Conservation (phyloP, 30 jellyfish, hydroid and myxozoan genomes). For the Pseudorhiza aurosa region DNA sequence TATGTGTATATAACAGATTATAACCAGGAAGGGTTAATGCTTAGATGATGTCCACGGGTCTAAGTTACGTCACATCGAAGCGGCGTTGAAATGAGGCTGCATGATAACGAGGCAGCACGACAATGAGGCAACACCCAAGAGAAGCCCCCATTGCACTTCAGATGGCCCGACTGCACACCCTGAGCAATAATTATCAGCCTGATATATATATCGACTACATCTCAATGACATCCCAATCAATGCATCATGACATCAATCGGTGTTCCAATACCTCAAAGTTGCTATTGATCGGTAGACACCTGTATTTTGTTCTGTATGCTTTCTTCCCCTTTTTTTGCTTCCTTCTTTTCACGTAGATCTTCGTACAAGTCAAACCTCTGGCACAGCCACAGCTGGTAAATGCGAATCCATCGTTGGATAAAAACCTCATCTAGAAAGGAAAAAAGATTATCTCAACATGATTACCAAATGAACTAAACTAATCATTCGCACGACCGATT, state of each 20-base stretch:
- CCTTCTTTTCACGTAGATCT: constrained; percentile 6
- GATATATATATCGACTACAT: neutral
- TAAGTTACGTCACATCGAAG: constrained; percentile 3
- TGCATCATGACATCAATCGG: constrained; percentile 8
- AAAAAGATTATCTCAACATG: too few relatives aligned
- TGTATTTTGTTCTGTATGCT: constrained; percentile 55
- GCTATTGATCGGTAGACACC: constrained; percentile 37
- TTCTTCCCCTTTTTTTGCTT: constrained; percentile 37
- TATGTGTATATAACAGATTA: too few relatives aligned
- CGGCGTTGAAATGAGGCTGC: neutral
- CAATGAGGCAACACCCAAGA: constrained; percentile 10
- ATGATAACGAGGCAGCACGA: neutral
- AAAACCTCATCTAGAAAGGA: constrained; percentile 17
- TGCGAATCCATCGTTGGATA: constrained; percentile 42
- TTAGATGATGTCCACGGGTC: too few relatives aligned
- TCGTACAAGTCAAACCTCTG: constrained; percentile 53
- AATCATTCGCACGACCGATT: too few relatives aligned
- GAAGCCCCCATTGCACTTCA: neutral
- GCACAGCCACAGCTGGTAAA: constrained; percentile 64
- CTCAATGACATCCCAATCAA: neutral
- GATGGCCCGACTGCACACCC: constrained; percentile 7
- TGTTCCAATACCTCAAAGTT: constrained; percentile 11
- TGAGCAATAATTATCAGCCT: neutral
- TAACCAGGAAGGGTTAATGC: neutral
- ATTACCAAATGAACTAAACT: too few relatives aligned